Conservation (phyloP, 2,797 vertebrate genomes). For the Lithobates pipiens region DNA sequence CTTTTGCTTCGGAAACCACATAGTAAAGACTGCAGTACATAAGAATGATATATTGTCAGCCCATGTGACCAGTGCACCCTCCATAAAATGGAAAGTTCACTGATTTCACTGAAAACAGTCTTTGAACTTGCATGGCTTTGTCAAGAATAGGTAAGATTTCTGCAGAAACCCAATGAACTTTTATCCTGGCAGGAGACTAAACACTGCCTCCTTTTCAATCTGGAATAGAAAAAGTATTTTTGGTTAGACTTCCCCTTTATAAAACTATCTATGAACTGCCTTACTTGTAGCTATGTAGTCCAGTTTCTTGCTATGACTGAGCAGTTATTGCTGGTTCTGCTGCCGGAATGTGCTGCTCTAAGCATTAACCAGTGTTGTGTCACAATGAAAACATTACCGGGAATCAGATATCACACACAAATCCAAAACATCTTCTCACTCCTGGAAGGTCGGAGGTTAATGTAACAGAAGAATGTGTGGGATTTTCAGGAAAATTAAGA, state of each 20-base stretch:
- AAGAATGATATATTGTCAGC: too few species aligned
- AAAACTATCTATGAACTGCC: neutral
- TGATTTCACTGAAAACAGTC: too few species aligned
- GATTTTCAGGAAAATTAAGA: conserved; percentile 23
- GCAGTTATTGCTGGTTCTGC: neutral
- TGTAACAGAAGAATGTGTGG: conserved; percentile 40
- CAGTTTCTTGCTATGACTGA: neutral
- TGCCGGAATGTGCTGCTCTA: conserved; percentile 30
- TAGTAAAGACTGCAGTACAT: too few species aligned
- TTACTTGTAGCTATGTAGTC: neutral
- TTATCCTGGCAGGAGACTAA: too few species aligned
- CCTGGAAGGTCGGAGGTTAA: conserved; percentile 41
- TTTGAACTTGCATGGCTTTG: too few species aligned
- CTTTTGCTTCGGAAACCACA: too few species aligned
- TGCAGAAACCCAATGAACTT: too few species aligned
- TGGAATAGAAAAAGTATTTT: too few species aligned
- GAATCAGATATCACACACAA: conserved; percentile 37
- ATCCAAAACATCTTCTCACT: conserved; percentile 33
- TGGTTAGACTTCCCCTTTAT: neutral
- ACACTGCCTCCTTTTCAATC: too few species aligned
- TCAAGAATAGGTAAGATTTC: too few species aligned
- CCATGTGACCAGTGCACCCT: too few species aligned
- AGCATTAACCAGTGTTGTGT: conserved; percentile 41
- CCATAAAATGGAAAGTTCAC: too few species aligned
- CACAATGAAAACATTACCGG: conserved; percentile 23